A percentile compares a stretch with the other conserved stretches of the same genome.
These are phyloP conservation scores for Pituophis catenifer DNA, from an alignment of 2,113 vertebrate species.

Conservation along the genomic window DNA sequence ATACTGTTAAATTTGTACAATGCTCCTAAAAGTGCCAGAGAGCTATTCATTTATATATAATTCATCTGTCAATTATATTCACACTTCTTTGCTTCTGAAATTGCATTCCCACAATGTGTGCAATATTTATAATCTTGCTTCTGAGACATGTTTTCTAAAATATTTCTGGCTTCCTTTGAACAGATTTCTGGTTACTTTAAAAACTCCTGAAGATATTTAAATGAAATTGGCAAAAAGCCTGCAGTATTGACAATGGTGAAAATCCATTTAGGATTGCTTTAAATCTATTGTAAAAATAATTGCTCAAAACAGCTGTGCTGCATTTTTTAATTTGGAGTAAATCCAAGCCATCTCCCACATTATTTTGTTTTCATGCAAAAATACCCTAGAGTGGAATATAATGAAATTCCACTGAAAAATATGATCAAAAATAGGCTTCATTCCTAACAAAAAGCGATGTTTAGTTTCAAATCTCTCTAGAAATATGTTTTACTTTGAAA, in stretches of 20 bases:
- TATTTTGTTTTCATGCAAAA: not conserved
- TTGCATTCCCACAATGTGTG: not conserved
- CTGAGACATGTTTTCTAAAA: not conserved
- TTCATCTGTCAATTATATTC: slow-evolving; percentile 6
- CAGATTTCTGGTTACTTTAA: not conserved
- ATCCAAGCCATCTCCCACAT: not conserved
- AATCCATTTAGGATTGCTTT: not conserved
- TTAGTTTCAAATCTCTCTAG: not conserved
- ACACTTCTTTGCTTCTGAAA: slow-evolving; percentile 8
- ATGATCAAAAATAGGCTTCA: not conserved
- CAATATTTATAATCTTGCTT: not conserved
- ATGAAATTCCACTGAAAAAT: not conserved
- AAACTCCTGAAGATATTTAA: not conserved
- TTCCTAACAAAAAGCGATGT: not conserved
- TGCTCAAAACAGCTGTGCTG: not conserved
- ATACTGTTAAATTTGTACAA: not conserved
- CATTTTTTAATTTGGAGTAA: not conserved
- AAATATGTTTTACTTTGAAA: not conserved
- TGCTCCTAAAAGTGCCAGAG: not conserved
- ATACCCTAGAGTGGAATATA: not conserved
- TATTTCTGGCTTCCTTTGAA: not conserved
- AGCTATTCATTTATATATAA: not conserved
- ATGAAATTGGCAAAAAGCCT: not conserved
- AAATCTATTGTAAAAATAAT: not conserved
- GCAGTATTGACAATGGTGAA: not conserved